Percentiles rank a stretch among this genome's conserved stretches.
phyloP scores from a whole-genome alignment of 2,113 vertebrate genomes.

The Pseudopipra pipra region DNA sequence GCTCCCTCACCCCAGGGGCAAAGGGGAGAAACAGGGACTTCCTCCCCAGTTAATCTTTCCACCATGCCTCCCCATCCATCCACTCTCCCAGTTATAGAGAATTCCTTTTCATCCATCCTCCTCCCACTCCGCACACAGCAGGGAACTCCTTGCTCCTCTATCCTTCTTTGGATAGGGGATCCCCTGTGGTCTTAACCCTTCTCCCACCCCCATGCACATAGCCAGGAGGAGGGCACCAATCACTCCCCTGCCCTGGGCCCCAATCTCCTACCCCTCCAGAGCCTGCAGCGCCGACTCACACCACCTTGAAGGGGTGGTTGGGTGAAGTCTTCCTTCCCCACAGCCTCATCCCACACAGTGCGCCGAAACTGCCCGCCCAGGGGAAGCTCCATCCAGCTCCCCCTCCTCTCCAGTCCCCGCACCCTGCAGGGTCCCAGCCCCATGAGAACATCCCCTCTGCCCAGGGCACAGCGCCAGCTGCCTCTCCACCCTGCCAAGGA shows the following conservation, averaged over 20 bases:
- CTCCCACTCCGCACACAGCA: neutral
- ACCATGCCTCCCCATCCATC: neutral
- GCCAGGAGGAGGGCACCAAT: neutral
- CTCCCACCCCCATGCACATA: neutral
- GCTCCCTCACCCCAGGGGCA: neutral
- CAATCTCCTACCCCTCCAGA: constrained; percentile 38
- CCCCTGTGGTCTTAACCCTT: neutral
- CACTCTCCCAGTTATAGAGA: neutral
- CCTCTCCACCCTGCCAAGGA: neutral
- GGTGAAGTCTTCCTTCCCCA: constrained; percentile 37
- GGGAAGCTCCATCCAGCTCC: constrained; percentile 39
- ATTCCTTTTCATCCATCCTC: neutral
- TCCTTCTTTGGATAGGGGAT: neutral
- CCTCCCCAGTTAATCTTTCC: neutral
- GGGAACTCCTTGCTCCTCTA: neutral
- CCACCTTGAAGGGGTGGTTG: neutral
- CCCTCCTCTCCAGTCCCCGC: neutral
- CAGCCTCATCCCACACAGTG: constrained; percentile 35
- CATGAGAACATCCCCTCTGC: neutral
- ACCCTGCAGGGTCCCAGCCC: neutral
- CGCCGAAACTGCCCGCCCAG: constrained; percentile 36
- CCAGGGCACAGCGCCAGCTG: neutral
- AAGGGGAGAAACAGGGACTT: neutral
- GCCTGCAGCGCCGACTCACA: neutral
- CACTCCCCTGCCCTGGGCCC: neutral